Evolutionary conservation across 2,888 invertebrate species (phyloP), one percentile per base, ranked within the genome.

Genomic region (Melanophora roralis): DNA sequence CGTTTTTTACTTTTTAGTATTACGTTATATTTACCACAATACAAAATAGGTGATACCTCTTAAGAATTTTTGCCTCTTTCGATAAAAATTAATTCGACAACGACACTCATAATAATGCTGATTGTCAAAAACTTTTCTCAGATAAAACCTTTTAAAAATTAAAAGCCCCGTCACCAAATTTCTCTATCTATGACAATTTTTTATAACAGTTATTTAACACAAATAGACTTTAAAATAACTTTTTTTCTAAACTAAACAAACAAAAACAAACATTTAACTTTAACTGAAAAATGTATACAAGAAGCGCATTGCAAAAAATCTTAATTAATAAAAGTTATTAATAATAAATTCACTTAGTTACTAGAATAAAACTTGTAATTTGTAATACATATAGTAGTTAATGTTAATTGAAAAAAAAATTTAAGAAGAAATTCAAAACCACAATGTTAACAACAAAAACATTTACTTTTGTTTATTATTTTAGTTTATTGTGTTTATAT

Each of bases 171-270:
- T 51, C 14, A n/a, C 51, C 0, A 21, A 27, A n/a, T n/a, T 32
- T 60, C 19, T 55, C 23, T n/a, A n/a, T n/a, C n/a, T n/a, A n/a
- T 45, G 2, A 6, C 1, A 12, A 12, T 53, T 38, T 67, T 75
- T 45, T 55, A 64, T 43, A 65, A 49, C n/a, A 65, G 14, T 34
- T 27, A n/a, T 65, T 65, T 23, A 59, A 53, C 55, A 62, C 69
- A 76, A 40, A 76, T 62, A 62, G 32, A 21, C 43, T 43, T 12
- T 43, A 62, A 72, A 57, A n/a, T 49, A 16, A 59, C 19, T 2
- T 1, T 27, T 53, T 72, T 72, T 62, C 43, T 71, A 60, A 51
- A 34, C 43, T 51, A 49, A 19, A 27, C 27, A 49, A 27, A 27
- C 19, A 38, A 8, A 34, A 32, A n/a, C 14, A 72, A 21, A 21